Percentiles rank a stretch among this genome's conserved stretches.
Conservation (phyloP, 2,797 vertebrate genomes). For the Limnodromus scolopaceus region DNA sequence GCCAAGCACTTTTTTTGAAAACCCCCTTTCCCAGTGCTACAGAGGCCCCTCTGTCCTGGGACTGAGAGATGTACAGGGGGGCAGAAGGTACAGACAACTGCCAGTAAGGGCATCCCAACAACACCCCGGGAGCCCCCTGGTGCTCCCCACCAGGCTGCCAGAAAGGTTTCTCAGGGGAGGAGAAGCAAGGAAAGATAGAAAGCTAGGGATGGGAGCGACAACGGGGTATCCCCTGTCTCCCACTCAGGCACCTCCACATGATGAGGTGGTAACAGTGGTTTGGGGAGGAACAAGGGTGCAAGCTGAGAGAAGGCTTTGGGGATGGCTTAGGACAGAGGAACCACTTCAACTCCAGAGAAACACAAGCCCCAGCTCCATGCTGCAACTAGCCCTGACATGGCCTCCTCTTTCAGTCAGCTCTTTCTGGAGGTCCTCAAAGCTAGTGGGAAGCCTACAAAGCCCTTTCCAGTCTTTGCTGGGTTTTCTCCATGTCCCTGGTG, state of each 20-base stretch:
- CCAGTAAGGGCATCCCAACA: background rate
- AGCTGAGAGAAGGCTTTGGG: background rate
- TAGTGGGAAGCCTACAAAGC: background rate
- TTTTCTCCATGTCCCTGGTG: background rate
- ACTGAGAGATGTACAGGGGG: accelerated
- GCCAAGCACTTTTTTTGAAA: background rate
- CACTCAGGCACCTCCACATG: background rate
- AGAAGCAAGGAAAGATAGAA: background rate
- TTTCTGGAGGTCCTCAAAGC: background rate
- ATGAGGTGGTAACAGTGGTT: background rate
- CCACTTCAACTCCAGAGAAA: accelerated
- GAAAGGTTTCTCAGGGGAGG: background rate
- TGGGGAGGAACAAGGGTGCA: background rate
- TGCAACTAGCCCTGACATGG: accelerated
- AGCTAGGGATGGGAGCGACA: background rate
- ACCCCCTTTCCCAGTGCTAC: background rate
- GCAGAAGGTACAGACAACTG: background rate
- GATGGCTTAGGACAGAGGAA: background rate
- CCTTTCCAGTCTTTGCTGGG: background rate
- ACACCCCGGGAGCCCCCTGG: accelerated
- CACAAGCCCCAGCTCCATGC: accelerated
- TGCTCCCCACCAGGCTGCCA: background rate
- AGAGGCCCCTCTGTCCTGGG: background rate
- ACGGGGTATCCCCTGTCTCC: background rate
- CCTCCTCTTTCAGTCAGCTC: background rate